Evolutionary conservation across 2,113 vertebrate species (phyloP), one percentile per base, ranked within the genome.

Genomic region (Macquaria ambigua): DNA sequence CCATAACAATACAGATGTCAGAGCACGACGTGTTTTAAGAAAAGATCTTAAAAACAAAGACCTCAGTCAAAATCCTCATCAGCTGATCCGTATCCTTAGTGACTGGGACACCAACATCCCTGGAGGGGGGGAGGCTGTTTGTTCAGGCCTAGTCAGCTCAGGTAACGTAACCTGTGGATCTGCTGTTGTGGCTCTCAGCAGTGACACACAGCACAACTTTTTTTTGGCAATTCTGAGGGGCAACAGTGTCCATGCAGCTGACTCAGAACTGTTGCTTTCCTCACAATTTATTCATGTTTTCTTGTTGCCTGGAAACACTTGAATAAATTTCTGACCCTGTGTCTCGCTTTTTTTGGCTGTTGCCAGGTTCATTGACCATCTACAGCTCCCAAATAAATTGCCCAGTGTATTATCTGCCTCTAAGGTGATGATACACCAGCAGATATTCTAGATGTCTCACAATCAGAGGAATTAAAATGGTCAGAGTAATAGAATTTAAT

Each of bases 271-370:
- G 86, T 61, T 85, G 87, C 87, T 90, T 87, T 48, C 77, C n/a
- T 72, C 61, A 66, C 31, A 79, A 90, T 89, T 74, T 91, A 89
- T 93, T 91, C 82, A 79, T 71, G 86, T 89, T 90, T 90, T 74
- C 86, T 71, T 82, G 82, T 89, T 87, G 81, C 89, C 66, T 87
- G 81, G 88, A 93, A 92, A 93, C 84, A 89, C 81, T 75, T 84
- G 90, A 91, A 93, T 91, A 91, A n/a, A 93, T 90, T n/a, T 86
- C 62, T 78, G 59, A 90, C 71, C 71, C 46, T 0, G 53, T 63
- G 48, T 85, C 70, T 75, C 53, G 58, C 28, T 84, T 82, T 79
- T 48, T 86, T 79, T 43, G 55, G 84, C 77, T 81, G 50, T 69
- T 86, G 82, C 48, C 62, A 77, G 69, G 77, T 83, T 46, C 81